Conservation (phyloP, 2,888 invertebrate species). For the Boloria euphrosyne region DNA sequence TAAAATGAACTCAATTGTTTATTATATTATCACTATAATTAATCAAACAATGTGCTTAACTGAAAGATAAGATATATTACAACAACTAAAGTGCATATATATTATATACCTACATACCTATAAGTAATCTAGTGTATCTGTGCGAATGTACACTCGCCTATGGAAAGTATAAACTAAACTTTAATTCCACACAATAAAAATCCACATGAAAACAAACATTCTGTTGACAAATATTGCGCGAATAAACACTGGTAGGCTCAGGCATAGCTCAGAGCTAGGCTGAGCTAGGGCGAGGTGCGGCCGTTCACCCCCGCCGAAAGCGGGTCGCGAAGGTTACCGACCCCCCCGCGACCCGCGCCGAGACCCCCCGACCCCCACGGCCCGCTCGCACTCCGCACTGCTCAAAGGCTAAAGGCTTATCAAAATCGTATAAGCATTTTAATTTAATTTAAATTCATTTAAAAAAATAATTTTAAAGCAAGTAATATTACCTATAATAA, state of each 20-base stretch:
- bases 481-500: too few relatives aligned
- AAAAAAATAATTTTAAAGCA: too few relatives aligned
- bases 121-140: too few relatives aligned
- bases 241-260: conserved; percentile 22
- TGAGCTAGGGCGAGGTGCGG: conserved; percentile 54
- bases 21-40: too few relatives aligned
- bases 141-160: too few relatives aligned
- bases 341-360: conserved; percentile 43
- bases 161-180: too few relatives aligned
- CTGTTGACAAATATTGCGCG: conserved; percentile 19
- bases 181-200: conserved; percentile 10
- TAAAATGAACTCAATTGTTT: too few relatives aligned
- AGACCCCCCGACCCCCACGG: conserved; percentile 40
- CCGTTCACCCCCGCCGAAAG: conserved; percentile 74
- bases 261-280: conserved; percentile 32
- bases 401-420: conserved; percentile 9
- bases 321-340: conserved; percentile 61
- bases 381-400: conserved; percentile 41
- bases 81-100: too few relatives aligned
- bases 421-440: conserved; percentile 20
- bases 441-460: not conserved
- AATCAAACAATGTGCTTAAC: too few relatives aligned
- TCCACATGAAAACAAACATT: conserved; percentile 12
- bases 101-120: too few relatives aligned
- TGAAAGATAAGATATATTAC: too few relatives aligned